Conservation (phyloP, 2,797 vertebrate species). For the Benthosema pterotum region DNA sequence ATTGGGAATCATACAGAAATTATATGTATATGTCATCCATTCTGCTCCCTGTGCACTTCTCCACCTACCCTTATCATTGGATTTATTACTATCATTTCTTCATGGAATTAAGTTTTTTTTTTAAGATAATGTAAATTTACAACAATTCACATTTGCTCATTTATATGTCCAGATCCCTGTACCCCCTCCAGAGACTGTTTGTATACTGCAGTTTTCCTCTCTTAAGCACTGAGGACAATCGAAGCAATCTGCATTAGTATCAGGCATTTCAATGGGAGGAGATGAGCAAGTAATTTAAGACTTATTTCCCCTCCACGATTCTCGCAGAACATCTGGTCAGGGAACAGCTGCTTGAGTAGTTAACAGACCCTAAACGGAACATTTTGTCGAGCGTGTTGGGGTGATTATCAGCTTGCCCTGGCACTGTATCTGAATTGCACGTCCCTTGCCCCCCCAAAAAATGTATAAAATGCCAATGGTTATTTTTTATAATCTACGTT, state of each 20-base stretch:
- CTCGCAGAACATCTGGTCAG: slow-evolving; percentile 38
- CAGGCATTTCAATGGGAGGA: slow-evolving; percentile 47
- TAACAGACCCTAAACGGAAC: slow-evolving; percentile 44
- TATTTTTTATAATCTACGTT: slow-evolving; percentile 51
- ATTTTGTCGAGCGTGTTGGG: slow-evolving; percentile 31
- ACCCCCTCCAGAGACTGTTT: slow-evolving; percentile 40
- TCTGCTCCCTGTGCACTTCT: slow-evolving; percentile 28
- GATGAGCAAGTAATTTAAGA: slow-evolving; percentile 49
- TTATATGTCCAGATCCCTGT: slow-evolving; percentile 52
- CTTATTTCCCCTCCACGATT: slow-evolving; percentile 39
- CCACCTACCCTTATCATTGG: slow-evolving; percentile 20
- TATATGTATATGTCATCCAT: slow-evolving; percentile 23
- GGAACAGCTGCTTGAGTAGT: slow-evolving; percentile 54
- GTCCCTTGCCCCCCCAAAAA: slow-evolving; percentile 65
- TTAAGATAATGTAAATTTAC: slow-evolving; percentile 50
- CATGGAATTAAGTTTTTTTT: slow-evolving; percentile 32
- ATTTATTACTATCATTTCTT: slow-evolving; percentile 1
- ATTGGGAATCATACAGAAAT: slow-evolving; percentile 42
- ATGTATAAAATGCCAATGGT: slow-evolving; percentile 65
- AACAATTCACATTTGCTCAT: slow-evolving; percentile 46
- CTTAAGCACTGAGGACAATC: slow-evolving; percentile 67
- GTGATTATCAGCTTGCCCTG: slow-evolving; percentile 37
- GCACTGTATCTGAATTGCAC: slow-evolving; percentile 76
- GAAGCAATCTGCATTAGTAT: slow-evolving; percentile 56
- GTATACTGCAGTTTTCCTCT: slow-evolving; percentile 55